Base-by-base conservation (phyloP, 1,140 invertebrate species). In the Euwallacea similis region DNA sequence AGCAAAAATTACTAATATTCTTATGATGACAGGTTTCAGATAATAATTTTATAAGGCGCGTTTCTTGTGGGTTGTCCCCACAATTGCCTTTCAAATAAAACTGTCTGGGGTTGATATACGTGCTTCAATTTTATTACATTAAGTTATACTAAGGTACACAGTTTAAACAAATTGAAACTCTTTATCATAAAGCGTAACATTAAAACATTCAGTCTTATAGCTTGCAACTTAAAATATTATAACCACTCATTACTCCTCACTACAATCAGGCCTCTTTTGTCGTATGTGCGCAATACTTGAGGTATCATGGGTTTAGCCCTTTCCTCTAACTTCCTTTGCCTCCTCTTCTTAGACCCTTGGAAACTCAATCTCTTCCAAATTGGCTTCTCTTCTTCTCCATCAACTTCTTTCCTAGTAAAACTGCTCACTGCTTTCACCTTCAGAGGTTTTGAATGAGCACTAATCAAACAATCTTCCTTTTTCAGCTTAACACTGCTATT, bases 251-350 rank as follows among this genome's bases (percentile, higher is more conserved):
- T 44, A 21, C 16, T 53, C 7, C 64, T 61, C 21, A 16, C 21
- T 2, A 53, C 2, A 33, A 50, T 50, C 46, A 64, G n/a, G 47
- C 44, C 62, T 59, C 47, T 58, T 41, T 74, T 77, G 55, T 77
- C 76, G 56, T 77, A 77, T 16, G 76, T 77, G 10, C 71, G 56
- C 47, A 77, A 43, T n/a, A 77, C 76, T 11, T 59, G 65, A 9
- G 76, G 68, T 64, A 77, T 67, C 13, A 74, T 63, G 11, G 74
- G 74, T 50, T 74, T 73, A 16, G 21, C 68, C 46, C 72, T 69
- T n/a, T 74, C 73, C 41, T 75, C 74, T 53, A 69, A 47, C 50
- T 66, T 71, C 53, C 72, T 73, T 41, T 73, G 70, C 33, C 56
- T 71, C 13, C 71, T 74, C 63, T 73, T 69, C 42, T 65, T 73